Base-by-base conservation (phyloP, 2,888 invertebrate genomes). In the Molorchus minor region DNA sequence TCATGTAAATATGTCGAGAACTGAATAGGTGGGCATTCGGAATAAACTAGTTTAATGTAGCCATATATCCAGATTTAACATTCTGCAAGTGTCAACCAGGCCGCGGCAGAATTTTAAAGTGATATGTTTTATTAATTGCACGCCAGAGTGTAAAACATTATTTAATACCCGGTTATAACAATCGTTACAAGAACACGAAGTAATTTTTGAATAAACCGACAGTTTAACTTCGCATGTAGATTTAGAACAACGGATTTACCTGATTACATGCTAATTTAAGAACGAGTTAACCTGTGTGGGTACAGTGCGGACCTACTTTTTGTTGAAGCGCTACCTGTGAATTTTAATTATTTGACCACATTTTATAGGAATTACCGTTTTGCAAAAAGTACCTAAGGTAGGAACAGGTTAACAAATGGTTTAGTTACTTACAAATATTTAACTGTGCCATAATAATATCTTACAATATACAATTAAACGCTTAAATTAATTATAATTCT, bases 171-270 rank as follows among this genome's bases (percentile, higher is more conserved):
- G 41, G 29, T 47, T 43, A 33, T 47, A 47, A 55, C 59, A 55
- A 59, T 59, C 55, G 59, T 55, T 55, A 51, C 55, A 55, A 49
- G 38, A 51, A 55, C 59, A 55, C 54, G 59, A 3, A 19, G 16
- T 19, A 7, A 12, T 41, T 52, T 41, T 17, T n/a, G 20, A 49
- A 49, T 49, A 49, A 38, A 25, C 21, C 15, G 21, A 49, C 21
- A 30, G 30, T 17, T 29, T 12, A 19, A 30, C 17, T 1, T 30
- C 41, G 40, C 40, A 41, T 29, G 52, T n/a, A 25, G 52, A 52
- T 52, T 52, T 52, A 30, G 52, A 30, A 13, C 52, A 17, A 4
- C 41, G 1, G 3, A 12, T 41, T 40, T 41, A 41, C 29, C 52
- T 52, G 17, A 12, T 41, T 52, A 40, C 40, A 52, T 40, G 41